Evolutionary conservation across 2,888 invertebrate species (phyloP).

Genomic region (Boloria selene): DNA sequence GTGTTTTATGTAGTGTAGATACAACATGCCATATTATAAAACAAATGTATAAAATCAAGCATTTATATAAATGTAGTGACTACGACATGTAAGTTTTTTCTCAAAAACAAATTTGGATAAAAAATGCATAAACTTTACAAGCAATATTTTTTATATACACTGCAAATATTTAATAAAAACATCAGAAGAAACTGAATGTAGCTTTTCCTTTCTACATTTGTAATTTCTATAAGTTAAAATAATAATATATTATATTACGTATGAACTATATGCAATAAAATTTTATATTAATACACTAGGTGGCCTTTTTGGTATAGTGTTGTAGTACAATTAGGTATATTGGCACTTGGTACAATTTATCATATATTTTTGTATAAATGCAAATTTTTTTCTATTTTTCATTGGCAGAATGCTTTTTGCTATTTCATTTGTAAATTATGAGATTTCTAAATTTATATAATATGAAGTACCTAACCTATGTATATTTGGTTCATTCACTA

Average conservation of each 20-base stretch:
- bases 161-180: slow-evolving; percentile 9
- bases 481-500: slow-evolving; percentile 55
- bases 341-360: slow-evolving; percentile 12
- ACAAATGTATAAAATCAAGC: slow-evolving; percentile 23
- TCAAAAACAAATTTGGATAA: slow-evolving; percentile 9
- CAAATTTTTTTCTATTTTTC: slow-evolving; percentile 18
- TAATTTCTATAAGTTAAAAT: not conserved
- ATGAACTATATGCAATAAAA: slow-evolving; percentile 1
- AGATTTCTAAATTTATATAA: slow-evolving; percentile 49
- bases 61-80: slow-evolving; percentile 27
- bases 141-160: slow-evolving; percentile 26
- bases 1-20: slow-evolving; percentile 18
- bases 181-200: slow-evolving; percentile 8
- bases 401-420: slow-evolving; percentile 21
- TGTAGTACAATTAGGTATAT: slow-evolving; percentile 13
- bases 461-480: slow-evolving; percentile 43
- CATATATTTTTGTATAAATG: slow-evolving; percentile 24
- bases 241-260: not conserved
- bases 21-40: slow-evolving; percentile 24
- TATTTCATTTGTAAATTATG: slow-evolving; percentile 36
- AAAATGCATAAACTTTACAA: slow-evolving; percentile 24
- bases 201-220: slow-evolving; percentile 8
- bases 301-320: slow-evolving; percentile 26
- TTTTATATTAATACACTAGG: not conserved
- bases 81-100: slow-evolving; percentile 1